phyloP scores from a whole-genome alignment of 2,113 vertebrate species.

The Equus quagga region DNA sequence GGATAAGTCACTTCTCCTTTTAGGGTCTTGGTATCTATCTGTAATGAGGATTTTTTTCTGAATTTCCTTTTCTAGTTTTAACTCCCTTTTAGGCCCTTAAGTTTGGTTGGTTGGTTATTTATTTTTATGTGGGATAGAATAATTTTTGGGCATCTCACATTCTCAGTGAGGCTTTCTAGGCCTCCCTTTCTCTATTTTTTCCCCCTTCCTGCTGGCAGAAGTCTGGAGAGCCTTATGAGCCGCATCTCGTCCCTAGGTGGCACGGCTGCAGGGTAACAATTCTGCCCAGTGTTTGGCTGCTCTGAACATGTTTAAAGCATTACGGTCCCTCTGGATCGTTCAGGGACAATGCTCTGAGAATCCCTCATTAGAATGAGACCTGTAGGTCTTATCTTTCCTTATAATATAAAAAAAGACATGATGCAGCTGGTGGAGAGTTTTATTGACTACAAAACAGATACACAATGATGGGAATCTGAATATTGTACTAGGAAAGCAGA shows the following conservation, averaged over 20 bases:
- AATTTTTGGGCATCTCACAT: neutral
- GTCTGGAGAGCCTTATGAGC: neutral
- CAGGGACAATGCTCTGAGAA: neutral
- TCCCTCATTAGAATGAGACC: neutral
- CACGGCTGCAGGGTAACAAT: neutral
- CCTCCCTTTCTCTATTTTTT: neutral
- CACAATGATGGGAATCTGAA: neutral
- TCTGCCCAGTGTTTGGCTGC: neutral
- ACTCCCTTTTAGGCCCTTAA: neutral
- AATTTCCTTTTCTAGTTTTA: slow-evolving; percentile 2
- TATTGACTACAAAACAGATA: slow-evolving; percentile 65
- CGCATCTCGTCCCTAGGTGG: neutral
- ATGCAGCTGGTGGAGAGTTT: neutral
- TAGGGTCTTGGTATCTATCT: neutral
- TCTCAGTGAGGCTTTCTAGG: neutral
- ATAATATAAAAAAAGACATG: neutral
- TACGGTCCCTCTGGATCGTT: neutral
- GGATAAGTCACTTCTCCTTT: neutral
- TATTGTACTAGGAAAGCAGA: neutral
- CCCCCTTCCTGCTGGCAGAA: neutral
- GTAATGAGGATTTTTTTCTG: neutral
- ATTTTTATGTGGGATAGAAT: neutral
- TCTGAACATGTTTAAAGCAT: neutral
- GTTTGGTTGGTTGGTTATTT: neutral
- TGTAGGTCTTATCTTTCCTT: neutral